A percentile compares a stretch with the other conserved stretches of the same genome.
phyloP scores from a whole-genome alignment of 1,140 invertebrate genomes.

The Elymnias hypermnestra region DNA sequence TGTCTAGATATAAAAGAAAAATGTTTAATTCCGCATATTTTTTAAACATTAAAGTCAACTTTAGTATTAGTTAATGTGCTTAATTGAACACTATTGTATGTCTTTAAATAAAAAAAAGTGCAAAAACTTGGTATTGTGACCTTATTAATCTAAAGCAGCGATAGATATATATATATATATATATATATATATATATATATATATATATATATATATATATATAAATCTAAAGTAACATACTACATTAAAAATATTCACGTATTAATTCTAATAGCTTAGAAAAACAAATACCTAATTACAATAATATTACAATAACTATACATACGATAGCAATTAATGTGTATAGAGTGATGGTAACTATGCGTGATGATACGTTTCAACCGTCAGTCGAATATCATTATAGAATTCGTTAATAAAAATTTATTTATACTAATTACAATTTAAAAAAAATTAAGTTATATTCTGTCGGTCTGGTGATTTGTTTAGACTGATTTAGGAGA shows the following conservation, averaged over 20 bases:
- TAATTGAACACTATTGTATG: too few relatives aligned
- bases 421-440: slow-evolving; percentile 9
- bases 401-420: slow-evolving; percentile 11
- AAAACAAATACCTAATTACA: not conserved
- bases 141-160: not conserved
- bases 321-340: slow-evolving; percentile 10
- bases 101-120: too few relatives aligned
- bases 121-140: too few relatives aligned
- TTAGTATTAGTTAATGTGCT: too few relatives aligned
- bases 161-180: not conserved
- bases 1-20: too few relatives aligned
- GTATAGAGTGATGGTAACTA: slow-evolving; percentile 19
- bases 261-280: slow-evolving; percentile 6
- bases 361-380: slow-evolving; percentile 4
- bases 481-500: not conserved
- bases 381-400: slow-evolving; percentile 12
- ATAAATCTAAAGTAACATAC: too few relatives aligned
- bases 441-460: not conserved
- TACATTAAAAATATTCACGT: too few relatives aligned
- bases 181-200: too few relatives aligned
- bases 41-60: too few relatives aligned
- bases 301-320: slow-evolving; percentile 9
- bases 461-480: not conserved
- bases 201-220: too few relatives aligned
- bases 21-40: too few relatives aligned